phyloP scores from a whole-genome alignment of 2,888 invertebrate genomes.

The Ectobius pallidus region DNA sequence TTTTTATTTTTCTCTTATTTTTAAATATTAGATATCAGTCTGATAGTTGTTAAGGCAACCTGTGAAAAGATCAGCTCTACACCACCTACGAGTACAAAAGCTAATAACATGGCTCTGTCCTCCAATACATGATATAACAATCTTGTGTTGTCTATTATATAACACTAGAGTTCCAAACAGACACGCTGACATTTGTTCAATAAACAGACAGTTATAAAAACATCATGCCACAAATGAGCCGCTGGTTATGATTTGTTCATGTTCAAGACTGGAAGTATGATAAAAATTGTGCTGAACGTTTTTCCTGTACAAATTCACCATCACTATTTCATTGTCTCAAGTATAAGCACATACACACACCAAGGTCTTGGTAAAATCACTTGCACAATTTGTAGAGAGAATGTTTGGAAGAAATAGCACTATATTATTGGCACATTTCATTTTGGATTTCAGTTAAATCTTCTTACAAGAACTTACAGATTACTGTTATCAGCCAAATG shows the following conservation, averaged over 20 bases:
- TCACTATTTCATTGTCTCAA: no score
- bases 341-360: no score
- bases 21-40: slow-evolving; percentile 39
- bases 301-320: no score
- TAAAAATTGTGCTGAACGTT: no score
- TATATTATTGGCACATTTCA: no score
- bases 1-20: slow-evolving; percentile 4
- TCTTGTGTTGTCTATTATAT: slow-evolving; percentile 19
- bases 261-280: neutral
- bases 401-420: no score
- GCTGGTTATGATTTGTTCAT: neutral
- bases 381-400: no score
- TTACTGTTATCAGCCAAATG: no score
- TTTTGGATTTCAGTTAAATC: no score
- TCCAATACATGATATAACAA: slow-evolving; percentile 25
- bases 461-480: no score
- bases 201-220: neutral
- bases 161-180: neutral
- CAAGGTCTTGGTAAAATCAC: no score
- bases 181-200: neutral
- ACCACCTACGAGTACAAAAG: slow-evolving; percentile 18
- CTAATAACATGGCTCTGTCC: no score
- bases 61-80: slow-evolving; percentile 37
- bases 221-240: neutral
- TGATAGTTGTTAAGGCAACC: slow-evolving; percentile 44